Evolutionary conservation across 2,797 vertebrate species (phyloP).

Genomic region (Arremon brunneinucha): DNA sequence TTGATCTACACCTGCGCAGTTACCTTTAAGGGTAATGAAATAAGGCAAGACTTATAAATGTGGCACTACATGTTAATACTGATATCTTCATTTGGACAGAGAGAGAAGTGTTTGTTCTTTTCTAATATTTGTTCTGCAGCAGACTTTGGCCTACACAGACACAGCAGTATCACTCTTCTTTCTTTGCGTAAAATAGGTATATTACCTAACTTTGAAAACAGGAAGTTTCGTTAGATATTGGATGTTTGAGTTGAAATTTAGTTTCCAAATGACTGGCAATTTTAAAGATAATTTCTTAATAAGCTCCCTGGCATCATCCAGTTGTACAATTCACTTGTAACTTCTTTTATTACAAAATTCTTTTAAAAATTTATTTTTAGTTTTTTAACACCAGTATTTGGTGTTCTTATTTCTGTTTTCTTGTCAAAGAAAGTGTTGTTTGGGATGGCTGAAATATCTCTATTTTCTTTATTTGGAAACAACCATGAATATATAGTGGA

Average conservation of each 20-base stretch:
- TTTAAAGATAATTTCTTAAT: neutral
- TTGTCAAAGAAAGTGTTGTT: neutral
- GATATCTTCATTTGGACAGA: conserved; percentile 75
- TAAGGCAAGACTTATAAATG: conserved; percentile 92
- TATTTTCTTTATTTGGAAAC: neutral
- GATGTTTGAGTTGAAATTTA: neutral
- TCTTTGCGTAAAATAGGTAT: neutral
- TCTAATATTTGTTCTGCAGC: conserved; percentile 81
- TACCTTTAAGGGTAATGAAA: conserved; percentile 88
- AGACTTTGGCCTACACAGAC: conserved; percentile 88
- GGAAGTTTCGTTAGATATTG: neutral
- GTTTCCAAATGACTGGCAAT: neutral
- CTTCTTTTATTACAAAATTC: neutral
- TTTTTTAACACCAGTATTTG: neutral
- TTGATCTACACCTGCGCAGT: conserved; percentile 87
- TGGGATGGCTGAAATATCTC: neutral
- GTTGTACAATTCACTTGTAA: neutral
- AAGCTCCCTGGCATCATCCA: neutral
- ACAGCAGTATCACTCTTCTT: conserved; percentile 74
- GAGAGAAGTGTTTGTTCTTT: conserved; percentile 70
- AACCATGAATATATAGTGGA: neutral
- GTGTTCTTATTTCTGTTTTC: neutral
- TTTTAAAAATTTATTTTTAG: neutral
- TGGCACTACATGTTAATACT: conserved; percentile 89
- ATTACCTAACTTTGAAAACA: conserved; percentile 3